Evolutionary conservation across 2,113 vertebrate species (phyloP), one percentile per base, ranked within the genome.

Genomic region (Setophaga petechia): DNA sequence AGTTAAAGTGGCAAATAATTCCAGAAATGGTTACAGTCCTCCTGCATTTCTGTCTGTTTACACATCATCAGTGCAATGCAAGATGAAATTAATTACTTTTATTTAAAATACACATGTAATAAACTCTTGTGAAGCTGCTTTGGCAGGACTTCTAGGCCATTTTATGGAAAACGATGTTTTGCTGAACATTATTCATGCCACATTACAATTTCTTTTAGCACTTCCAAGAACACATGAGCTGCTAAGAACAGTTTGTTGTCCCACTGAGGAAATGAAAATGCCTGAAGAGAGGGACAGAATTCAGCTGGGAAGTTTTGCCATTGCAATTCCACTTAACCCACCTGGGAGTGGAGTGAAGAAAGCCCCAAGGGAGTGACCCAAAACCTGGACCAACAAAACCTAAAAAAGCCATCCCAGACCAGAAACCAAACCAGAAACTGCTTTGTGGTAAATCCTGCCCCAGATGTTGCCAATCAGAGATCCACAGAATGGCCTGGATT

Each of bases 401-500:
- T 52, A 37, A 72, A 79, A 74, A 57, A 39, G 4, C 4, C 58
- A 93, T 23, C 25, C 63, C 13, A 44, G 54, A 51, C 20, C 0
- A 37, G 37, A 39, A 39, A 39, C 37, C 49, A 83, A 78, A 62
- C 25, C 28, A 85, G 10, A 51, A 68, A 43, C 10, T 1, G 4
- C 20, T 44, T 9, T n/a, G 17, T 39, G 27, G 62, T 65, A 52
- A 84, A 87, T 49, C 81, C 43, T 77, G 18, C 15, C 16, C 77
- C 1, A 2, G 4, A 30, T 54, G 18, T 17, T 61, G 62, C 16
- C 41, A 61, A 10, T 27, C 28, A 52, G 19, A 25, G 33, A 67
- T 14, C 19, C 33, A 67, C 0, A 2, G 18, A 52, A 21, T 11
- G 22, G 31, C 0, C 1, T 44, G 27, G 27, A 5, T 1, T 52